These are phyloP conservation scores for Oceanites oceanicus DNA, from an alignment of 2,113 vertebrate species.

Conservation along the genomic window DNA sequence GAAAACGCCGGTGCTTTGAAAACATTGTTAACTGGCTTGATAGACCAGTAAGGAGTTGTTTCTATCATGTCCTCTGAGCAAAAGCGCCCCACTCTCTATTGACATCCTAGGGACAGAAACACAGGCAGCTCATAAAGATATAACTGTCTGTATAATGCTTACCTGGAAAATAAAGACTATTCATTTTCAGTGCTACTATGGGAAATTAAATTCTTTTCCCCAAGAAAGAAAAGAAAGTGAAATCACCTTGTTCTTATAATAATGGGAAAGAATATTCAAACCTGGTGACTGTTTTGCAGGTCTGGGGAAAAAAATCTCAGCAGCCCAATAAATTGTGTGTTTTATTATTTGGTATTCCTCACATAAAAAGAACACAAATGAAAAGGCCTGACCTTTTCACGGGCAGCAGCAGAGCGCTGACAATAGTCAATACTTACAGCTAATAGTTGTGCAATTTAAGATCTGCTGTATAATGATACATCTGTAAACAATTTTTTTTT, in stretches of 20 bases:
- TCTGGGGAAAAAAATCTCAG: not conserved
- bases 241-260: not conserved
- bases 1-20: not conserved
- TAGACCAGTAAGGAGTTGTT: not conserved
- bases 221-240: slow-evolving; percentile 1
- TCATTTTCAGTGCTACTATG: not conserved
- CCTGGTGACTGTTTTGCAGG: not conserved
- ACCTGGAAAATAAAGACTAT: not conserved
- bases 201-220: slow-evolving; percentile 19
- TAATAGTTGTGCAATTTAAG: slow-evolving; percentile 65
- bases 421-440: slow-evolving; percentile 53
- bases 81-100: not conserved
- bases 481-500: slow-evolving; percentile 49
- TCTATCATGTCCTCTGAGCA: not conserved
- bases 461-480: slow-evolving; percentile 26
- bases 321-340: not conserved
- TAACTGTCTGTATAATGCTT: not conserved
- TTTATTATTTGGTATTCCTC: slow-evolving; percentile 65
- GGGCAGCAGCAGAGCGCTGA: not conserved
- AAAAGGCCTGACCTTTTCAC: slow-evolving; percentile 66
- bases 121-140: not conserved
- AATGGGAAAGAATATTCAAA: not conserved
- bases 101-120: not conserved
- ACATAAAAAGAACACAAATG: slow-evolving; percentile 38
- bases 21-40: not conserved